These are phyloP conservation scores for Heloderma charlesbogerti DNA, from an alignment of 2,113 vertebrate genomes.

Conservation along the genomic window DNA sequence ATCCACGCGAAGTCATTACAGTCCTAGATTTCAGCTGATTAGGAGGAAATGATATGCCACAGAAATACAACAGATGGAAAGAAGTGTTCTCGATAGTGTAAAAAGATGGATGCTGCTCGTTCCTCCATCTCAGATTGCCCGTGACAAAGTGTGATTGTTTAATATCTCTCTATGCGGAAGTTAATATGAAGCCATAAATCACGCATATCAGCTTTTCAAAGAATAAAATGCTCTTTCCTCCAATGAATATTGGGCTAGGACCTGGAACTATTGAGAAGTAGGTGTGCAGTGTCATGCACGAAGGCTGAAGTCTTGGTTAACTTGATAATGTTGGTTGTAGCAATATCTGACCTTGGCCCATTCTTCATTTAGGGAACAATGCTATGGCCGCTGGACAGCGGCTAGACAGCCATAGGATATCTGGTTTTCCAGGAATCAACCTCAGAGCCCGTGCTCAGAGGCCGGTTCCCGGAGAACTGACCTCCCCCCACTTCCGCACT, in stretches of 20 bases:
- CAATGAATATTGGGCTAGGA: constrained; percentile 48
- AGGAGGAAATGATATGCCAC: constrained; percentile 64
- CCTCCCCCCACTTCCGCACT: no score
- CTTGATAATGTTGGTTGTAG: neutral
- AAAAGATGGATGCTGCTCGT: constrained; percentile 69
- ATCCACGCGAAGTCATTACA: constrained; percentile 41
- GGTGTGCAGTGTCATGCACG: neutral
- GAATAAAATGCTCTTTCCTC: constrained; percentile 55
- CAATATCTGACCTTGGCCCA: neutral
- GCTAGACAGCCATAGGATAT: no score
- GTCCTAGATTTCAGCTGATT: constrained; percentile 68
- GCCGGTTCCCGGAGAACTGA: no score
- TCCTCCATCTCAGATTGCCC: constrained; percentile 48
- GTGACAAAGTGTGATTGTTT: constrained; percentile 68
- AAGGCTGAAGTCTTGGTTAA: neutral
- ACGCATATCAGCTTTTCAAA: constrained; percentile 55
- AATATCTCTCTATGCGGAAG: constrained; percentile 65
- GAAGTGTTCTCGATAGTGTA: constrained; percentile 51
- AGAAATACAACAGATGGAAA: constrained; percentile 65
- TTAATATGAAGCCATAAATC: constrained; percentile 72
- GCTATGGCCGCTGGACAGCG: no score
- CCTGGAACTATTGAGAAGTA: constrained; percentile 27
- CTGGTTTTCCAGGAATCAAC: no score
- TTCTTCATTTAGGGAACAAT: neutral
- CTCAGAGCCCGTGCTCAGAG: no score